phyloP scores from a whole-genome alignment of 1,140 invertebrate genomes.

The Bombus sylvicola region DNA sequence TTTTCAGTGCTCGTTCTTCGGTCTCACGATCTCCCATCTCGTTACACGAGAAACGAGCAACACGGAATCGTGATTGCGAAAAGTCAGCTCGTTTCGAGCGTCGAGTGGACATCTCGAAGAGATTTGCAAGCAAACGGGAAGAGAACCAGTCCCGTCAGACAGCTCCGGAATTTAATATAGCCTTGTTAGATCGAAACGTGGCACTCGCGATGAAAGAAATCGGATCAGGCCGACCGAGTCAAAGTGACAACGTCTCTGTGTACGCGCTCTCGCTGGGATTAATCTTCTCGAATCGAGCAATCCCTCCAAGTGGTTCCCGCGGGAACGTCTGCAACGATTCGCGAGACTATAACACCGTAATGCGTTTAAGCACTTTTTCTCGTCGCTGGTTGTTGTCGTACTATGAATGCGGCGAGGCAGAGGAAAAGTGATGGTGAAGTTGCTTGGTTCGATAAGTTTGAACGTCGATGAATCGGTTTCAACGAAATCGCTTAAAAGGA shows the following conservation, averaged over 20 bases:
- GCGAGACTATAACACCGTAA: conserved; percentile 7
- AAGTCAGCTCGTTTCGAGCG: background rate
- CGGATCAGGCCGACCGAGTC: conserved; percentile 41
- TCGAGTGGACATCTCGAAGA: background rate
- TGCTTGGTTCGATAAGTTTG: background rate
- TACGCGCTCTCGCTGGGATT: conserved; percentile 28
- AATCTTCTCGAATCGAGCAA: conserved; percentile 45
- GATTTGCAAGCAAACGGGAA: background rate
- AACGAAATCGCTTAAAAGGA: background rate
- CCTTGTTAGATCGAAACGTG: conserved; percentile 54
- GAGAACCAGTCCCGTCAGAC: background rate
- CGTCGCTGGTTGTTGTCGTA: background rate
- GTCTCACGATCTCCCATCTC: background rate
- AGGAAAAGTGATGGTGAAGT: background rate
- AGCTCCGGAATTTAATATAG: conserved; percentile 64
- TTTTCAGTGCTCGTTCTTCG: background rate
- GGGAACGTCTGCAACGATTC: conserved; percentile 32
- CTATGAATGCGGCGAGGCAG: background rate
- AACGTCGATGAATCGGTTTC: conserved; percentile 5
- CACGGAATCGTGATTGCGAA: conserved; percentile 5
- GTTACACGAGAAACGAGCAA: background rate
- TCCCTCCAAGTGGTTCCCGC: conserved; percentile 9
- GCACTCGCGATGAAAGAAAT: conserved; percentile 49
- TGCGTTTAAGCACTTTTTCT: conserved; percentile 18
- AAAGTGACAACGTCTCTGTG: conserved; percentile 41